Base-by-base conservation (phyloP, 2,113 vertebrate genomes). In the Sinocyclocheilus anophthalmus region DNA sequence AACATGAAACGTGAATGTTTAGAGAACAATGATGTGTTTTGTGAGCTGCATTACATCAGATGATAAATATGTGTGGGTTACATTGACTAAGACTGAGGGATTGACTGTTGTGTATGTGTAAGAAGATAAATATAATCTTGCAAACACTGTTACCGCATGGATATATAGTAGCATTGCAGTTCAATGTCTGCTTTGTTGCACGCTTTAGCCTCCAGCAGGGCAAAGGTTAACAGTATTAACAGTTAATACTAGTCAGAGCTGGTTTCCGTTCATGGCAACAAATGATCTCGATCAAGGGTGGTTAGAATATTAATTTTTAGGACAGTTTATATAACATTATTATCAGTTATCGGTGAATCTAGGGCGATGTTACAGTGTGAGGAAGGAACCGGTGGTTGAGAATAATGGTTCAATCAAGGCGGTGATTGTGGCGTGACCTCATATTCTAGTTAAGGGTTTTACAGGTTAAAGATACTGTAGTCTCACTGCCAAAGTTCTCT, bases 241-340 rank as follows among this genome's bases (percentile, higher is more conserved):
- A 26, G 55, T 89, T 85, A 84, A 42, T 85, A 11, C 50, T 22
- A n/a, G 33, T 48, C 16, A 30, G 59, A 76, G 76, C 53, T 69
- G 55, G 22, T 61, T 61, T 61, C 57, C 1, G 20, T n/a, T 61
- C 10, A 59, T 59, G 18, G 18, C 55, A 59, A 22, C 20, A 16
- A 26, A 53, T 20, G 59, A 30, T 88, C 39, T 55, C 63, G 61
- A 59, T 79, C 63, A 59, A 22, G 81, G n/a, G 69, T 73, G 63
- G 45, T 22, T 30, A 30, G 37, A 48, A 16, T 4, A 65, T 65
- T 65, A 81, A 63, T 63, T 37, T 65, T 82, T 53, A 53, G 4
- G 59, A 81, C 67, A 89, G 3, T 24, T 86, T 59, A 87, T 42
- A 70, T 81, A 77, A 16, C 30, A 26, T 7, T 55, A 80, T 7